These are phyloP conservation scores for Hydropsyche tenuis DNA, from an alignment of 1,140 invertebrate genomes.

Conservation along the genomic window DNA sequence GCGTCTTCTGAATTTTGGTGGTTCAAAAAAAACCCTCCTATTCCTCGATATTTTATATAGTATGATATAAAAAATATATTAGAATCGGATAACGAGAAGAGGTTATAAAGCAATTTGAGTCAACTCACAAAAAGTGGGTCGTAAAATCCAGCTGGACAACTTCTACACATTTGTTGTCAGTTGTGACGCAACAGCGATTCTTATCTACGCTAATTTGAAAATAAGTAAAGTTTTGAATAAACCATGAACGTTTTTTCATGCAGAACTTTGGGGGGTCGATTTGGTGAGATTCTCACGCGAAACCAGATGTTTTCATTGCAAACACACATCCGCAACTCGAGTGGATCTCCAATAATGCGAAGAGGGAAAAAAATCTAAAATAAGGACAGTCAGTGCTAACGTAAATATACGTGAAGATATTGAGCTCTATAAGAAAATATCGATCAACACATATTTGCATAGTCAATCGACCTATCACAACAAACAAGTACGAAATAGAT, in stretches of 20 bases:
- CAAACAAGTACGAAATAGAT: too few relatives aligned
- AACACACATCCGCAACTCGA: constrained; percentile 13
- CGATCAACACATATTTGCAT: not conserved
- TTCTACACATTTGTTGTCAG: not conserved
- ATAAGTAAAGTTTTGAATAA: not conserved
- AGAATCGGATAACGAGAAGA: not conserved
- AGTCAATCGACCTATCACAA: not conserved
- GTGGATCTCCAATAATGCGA: not conserved
- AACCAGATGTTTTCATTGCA: constrained; percentile 12
- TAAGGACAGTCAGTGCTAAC: not conserved
- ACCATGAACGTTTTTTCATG: not conserved
- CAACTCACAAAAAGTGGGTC: not conserved
- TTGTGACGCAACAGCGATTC: not conserved
- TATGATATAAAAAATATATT: not conserved
- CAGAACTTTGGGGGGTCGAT: not conserved
- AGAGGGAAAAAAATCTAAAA: not conserved
- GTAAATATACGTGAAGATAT: too few relatives aligned
- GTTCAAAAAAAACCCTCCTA: not conserved
- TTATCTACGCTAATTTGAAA: constrained; percentile 6
- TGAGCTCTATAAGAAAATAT: not conserved
- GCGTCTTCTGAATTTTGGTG: not conserved
- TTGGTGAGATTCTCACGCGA: not conserved
- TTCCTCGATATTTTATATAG: not conserved
- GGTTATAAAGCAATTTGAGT: constrained; percentile 7
- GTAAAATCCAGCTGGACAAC: constrained; percentile 8